phyloP scores from a whole-genome alignment of 2,797 vertebrate species.

The Coluber constrictor region DNA sequence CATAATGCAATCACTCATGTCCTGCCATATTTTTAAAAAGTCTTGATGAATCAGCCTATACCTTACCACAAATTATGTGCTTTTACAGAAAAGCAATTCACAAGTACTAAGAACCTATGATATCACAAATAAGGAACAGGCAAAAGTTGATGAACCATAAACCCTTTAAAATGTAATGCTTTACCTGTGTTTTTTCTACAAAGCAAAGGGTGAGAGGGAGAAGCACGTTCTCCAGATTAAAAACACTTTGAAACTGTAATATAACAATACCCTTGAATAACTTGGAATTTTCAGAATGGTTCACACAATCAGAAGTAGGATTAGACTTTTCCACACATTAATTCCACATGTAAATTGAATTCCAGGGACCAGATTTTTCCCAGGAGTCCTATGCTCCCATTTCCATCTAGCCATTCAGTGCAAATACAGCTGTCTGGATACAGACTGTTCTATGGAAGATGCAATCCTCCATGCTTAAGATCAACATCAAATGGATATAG shows the following conservation, averaged over 20 bases:
- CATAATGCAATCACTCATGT: neutral
- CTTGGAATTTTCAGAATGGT: neutral
- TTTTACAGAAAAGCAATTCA: slow-evolving; percentile 1
- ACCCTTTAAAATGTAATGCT: neutral
- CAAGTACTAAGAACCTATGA: neutral
- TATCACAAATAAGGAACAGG: neutral
- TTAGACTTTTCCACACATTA: neutral
- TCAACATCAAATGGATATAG: neutral
- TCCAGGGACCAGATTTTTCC: no score
- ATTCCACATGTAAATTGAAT: neutral
- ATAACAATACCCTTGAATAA: neutral
- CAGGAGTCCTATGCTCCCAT: neutral
- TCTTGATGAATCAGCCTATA: neutral
- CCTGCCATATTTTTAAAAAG: neutral
- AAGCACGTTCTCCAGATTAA: neutral
- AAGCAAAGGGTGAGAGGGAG: neutral
- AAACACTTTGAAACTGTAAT: neutral
- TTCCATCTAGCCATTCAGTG: neutral
- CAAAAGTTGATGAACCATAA: neutral
- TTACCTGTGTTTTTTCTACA: neutral
- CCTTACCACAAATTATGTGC: neutral
- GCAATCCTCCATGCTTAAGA: neutral
- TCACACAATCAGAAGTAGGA: neutral
- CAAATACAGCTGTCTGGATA: neutral
- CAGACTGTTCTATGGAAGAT: no score